These are phyloP conservation scores for Geotrypetes seraphini DNA, from an alignment of 2,797 vertebrate species.

Conservation along the genomic window DNA sequence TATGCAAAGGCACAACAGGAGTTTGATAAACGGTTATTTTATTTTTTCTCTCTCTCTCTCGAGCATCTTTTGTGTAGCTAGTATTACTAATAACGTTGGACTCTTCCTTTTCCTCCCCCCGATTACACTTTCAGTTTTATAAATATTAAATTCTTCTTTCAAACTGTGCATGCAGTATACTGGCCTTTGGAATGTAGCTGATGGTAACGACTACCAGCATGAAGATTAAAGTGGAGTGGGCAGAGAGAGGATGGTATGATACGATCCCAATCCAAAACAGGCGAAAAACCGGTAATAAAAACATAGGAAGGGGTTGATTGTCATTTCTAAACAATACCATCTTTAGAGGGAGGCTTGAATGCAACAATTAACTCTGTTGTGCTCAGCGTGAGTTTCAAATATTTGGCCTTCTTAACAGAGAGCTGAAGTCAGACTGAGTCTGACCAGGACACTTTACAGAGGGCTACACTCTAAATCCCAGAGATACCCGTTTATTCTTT, in stretches of 20 bases:
- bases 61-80: conserved; percentile 26
- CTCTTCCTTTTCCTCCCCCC: conserved; percentile 10
- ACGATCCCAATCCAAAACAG: conserved; percentile 11
- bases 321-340: too few species aligned
- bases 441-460: neutral
- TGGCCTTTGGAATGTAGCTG: conserved; percentile 23
- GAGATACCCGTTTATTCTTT: neutral
- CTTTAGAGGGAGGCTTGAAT: too few species aligned
- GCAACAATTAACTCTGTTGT: too few species aligned
- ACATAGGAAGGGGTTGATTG: too few species aligned
- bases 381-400: too few species aligned
- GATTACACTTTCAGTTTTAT: conserved; percentile 22
- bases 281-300: too few species aligned
- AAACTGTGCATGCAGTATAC: conserved; percentile 12
- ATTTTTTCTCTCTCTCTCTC: conserved; percentile 20
- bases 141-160: neutral
- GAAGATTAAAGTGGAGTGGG: conserved; percentile 7
- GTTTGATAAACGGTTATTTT: conserved; percentile 21
- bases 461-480: conserved; percentile 3
- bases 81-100: conserved; percentile 20
- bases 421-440: neutral
- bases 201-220: neutral
- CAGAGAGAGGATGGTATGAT: conserved; percentile 3
- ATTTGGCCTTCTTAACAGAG: neutral
- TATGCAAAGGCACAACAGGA: conserved; percentile 24